A percentile compares a stretch with the other conserved stretches of the same genome.
Conservation (phyloP, 2,888 invertebrate species). For the Elgonia sp. region DNA sequence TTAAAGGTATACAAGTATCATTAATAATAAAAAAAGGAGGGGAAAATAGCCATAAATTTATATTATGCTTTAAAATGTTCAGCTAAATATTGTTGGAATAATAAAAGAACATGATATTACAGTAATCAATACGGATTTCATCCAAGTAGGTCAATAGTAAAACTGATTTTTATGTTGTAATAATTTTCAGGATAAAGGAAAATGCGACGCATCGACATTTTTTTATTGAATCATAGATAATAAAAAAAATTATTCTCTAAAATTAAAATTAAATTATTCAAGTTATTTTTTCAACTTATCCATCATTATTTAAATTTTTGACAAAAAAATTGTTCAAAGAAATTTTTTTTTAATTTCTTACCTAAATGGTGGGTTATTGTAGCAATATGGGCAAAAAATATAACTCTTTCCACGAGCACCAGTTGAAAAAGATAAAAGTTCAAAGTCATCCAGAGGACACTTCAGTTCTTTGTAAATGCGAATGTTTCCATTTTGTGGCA, state of each 20-base stretch:
- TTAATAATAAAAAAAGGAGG: too few species aligned
- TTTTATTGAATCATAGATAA: background rate
- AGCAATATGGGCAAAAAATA: constrained; percentile 99
- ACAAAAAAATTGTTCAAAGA: too few species aligned
- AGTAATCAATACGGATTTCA: constrained; percentile 24
- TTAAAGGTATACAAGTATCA: too few species aligned
- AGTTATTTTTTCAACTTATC: too few species aligned
- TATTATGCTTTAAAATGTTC: background rate
- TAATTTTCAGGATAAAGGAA: too few species aligned
- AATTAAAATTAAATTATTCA: background rate
- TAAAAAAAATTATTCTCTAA: too few species aligned
- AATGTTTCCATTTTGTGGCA: constrained; percentile 97
- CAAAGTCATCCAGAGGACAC: constrained; percentile 99
- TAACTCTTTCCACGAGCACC: constrained; percentile 98
- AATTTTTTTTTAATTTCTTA: constrained; percentile 82
- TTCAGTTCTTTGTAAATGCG: constrained; percentile 97
- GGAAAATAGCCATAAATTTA: too few species aligned
- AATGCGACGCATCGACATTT: background rate
- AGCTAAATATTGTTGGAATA: background rate
- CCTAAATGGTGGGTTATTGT: constrained; percentile 98
- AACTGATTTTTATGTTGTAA: constrained; percentile 5
- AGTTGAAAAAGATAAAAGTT: constrained; percentile 97
- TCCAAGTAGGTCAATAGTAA: constrained; percentile 35
- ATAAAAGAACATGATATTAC: constrained; percentile 24
- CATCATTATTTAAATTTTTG: too few species aligned